Base-by-base conservation (phyloP, 2,888 invertebrate genomes). In the Pollenia griseotomentosa region DNA sequence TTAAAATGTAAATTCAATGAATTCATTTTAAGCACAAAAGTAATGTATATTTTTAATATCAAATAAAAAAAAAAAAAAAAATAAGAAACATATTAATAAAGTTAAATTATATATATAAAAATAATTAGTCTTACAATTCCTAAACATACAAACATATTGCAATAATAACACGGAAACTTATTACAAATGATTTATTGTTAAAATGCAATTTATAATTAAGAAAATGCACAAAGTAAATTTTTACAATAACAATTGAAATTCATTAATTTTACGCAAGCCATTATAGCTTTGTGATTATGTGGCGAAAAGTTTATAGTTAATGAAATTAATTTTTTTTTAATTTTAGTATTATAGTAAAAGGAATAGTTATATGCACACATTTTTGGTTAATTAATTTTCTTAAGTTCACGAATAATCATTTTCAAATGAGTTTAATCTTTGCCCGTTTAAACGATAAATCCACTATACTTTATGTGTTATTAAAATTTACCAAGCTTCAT, bases 21-120 rank as follows among this genome's bases (percentile, higher is more conserved):
- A 70, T 57, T 75, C 61, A 53, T 14, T 63, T 75, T 70, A 77
- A 77, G 46, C 59, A 44, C 55, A 71, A 9, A 80, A 44, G 66
- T 59, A 65, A 51, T 74, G 51, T 79, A 53, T 61, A 74, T 53
- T 66, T 73, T 73, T 74, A 78, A 74, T 74, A 84, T 74, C 46
- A 57, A 66, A 61, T 59, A 77, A 59, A 42, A 51, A 51, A 40
- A 11, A 77, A 59, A 42, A 51, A 51, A 40, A 11, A 57, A 44
- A 46, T 33, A 23, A 55, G 5, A 70, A 44, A 16, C 59, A 61
- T 14, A 55, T 12, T 19, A 40, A 70, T 48, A 10, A 46, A 73
- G 12, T 14, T 42, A 55, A 75, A 42, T 23, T 53, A 51, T 75
- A 65, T 59, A n/a, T 65, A 57, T 16, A 16, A 8, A 61, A 53